Evolutionary conservation across 2,113 vertebrate genomes (phyloP).

Genomic region (Brachypodius melanocephalos): DNA sequence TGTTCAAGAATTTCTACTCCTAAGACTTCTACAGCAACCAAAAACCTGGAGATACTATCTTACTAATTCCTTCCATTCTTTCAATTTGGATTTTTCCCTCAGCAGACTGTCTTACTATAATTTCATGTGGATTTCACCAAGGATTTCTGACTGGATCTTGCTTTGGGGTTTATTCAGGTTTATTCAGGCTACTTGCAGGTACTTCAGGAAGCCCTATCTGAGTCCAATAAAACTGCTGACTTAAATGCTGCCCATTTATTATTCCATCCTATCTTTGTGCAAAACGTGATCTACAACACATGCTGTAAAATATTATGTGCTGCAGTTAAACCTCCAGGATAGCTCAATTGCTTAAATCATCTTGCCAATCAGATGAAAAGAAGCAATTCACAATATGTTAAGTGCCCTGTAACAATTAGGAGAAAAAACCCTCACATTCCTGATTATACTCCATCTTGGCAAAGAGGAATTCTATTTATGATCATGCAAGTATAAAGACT

Average conservation of each 20-base stretch:
- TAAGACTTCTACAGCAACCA: background rate
- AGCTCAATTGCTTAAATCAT: background rate
- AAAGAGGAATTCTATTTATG: background rate
- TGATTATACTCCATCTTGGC: background rate
- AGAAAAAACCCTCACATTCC: background rate
- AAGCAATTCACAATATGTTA: background rate
- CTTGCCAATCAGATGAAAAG: background rate
- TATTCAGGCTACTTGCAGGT: background rate
- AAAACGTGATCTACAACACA: background rate
- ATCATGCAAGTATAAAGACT: background rate
- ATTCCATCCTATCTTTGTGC: background rate
- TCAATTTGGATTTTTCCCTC: background rate
- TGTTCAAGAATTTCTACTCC: background rate
- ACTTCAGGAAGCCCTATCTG: background rate
- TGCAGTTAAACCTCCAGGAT: background rate
- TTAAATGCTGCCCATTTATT: background rate
- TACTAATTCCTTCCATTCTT: background rate
- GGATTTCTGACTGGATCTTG: background rate
- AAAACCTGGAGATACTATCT: background rate
- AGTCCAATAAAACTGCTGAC: background rate
- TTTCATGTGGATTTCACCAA: background rate
- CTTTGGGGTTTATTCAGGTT: background rate
- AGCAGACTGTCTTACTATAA: background rate
- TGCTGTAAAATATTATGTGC: background rate
- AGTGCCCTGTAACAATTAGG: background rate